Evolutionary conservation across 2,113 vertebrate genomes (phyloP).

Genomic region (Atrichornis clamosus): DNA sequence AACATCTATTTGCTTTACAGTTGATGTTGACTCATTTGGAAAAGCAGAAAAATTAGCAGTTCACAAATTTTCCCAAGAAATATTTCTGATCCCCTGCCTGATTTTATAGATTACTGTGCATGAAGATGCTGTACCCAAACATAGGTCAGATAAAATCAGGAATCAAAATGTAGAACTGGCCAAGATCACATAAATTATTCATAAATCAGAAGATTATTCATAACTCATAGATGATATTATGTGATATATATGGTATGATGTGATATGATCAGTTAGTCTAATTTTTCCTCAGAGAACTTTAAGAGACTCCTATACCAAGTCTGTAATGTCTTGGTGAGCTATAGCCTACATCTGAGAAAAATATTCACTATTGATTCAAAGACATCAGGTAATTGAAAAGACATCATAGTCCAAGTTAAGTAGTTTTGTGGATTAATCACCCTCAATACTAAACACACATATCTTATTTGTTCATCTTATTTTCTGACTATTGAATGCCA

Average conservation of each 20-base stretch:
- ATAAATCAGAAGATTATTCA: neutral
- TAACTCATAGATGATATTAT: neutral
- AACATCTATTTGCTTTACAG: neutral
- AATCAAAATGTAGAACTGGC: neutral
- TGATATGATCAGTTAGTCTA: neutral
- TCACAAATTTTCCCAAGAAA: neutral
- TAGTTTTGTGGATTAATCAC: neutral
- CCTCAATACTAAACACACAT: neutral
- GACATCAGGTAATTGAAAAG: neutral
- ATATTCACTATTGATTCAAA: neutral
- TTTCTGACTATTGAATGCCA: neutral
- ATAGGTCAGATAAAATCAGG: neutral
- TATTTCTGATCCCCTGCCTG: neutral
- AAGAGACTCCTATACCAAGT: neutral
- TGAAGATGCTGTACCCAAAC: neutral
- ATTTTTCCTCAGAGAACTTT: neutral
- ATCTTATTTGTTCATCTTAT: neutral
- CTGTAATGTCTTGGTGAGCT: neutral
- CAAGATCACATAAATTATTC: neutral
- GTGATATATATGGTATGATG: neutral
- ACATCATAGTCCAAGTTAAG: neutral
- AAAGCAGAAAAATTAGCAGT: neutral
- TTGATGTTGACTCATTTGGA: neutral
- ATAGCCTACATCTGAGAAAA: neutral
- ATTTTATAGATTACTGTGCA: neutral